Evolutionary conservation across 1,140 invertebrate genomes (phyloP), one percentile per base, ranked within the genome.

Genomic region (Coboldia fuscipes): DNA sequence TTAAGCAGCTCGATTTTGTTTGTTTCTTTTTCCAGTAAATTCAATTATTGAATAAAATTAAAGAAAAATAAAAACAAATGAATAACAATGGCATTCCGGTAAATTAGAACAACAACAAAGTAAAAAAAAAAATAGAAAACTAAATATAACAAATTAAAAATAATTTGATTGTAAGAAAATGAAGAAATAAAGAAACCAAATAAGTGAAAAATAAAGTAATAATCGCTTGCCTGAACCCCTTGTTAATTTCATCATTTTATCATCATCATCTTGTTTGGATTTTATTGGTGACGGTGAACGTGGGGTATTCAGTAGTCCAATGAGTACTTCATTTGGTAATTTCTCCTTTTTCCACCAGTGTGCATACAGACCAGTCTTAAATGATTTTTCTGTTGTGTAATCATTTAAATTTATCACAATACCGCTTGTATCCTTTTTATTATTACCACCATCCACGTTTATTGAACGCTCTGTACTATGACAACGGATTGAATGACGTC

Each of bases 291-390:
- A n/a, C n/a, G n/a, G n/a, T n/a, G n/a, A n/a, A n/a, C n/a, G n/a
- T n/a, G n/a, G n/a, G n/a, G n/a, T n/a, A n/a, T n/a, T n/a, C n/a
- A n/a, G n/a, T n/a, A n/a, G n/a, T n/a, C n/a, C n/a, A n/a, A n/a
- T n/a, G 48, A 71, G 57, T 49, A 71, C 62, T 35, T 61, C 65
- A 37, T 61, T 60, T 16, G 77, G 76, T 51, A 84, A 65, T 46
- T 75, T 72, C 50, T 75, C 77, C 67, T 85, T 85, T 56, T 84
- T 71, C 79, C 81, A 85, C 82, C 82, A 86, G 58, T 86, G 81
- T 38, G 80, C 81, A 52, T 86, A 86, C 50, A 86, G 61, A 42
- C 77, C 78, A 17, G 80, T 83, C 21, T 73, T 72, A 56, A 73
- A 84, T 43, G 72, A 7, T 65, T 51, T 61, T 30, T 33, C 26